Base-by-base conservation (phyloP, 2,797 vertebrate species). In the Melanotaenia boesemani region DNA sequence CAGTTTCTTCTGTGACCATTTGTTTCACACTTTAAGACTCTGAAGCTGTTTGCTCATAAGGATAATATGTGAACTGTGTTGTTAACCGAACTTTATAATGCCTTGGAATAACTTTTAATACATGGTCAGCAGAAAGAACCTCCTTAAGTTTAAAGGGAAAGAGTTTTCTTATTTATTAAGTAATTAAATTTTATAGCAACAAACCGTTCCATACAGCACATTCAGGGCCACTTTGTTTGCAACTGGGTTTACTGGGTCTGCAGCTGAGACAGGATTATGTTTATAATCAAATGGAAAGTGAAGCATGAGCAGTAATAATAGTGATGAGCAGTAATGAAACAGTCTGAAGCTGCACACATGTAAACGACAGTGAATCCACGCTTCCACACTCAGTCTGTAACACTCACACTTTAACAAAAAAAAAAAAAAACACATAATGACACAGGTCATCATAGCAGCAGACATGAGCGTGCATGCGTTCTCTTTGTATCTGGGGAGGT, bases 371-470 rank as follows among this genome's bases (percentile, higher is more conserved):
- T 30, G 15, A 8, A 30, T 30, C n/a, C 0, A 0, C 16, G 34
- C 28, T 26, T 12, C 41, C 16, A 62, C 50, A 55, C 50, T 59
- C 18, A 22, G 62, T 59, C 32, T 39, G 73, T 63, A 57, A 52
- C 65, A 39, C 65, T 16, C 24, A 20, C 8, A 32, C 64, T 81
- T 63, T 39, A 48, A 79, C 70, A 55, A 72, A 86, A 81, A 30
- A 30, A 30, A 28, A 28, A 30, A 30, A 72, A 58, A 82, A 66
- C 72, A 65, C 61, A 26, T 20, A 37, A 60, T 66, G 84, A 86
- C 78, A 61, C 63, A 73, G 48, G 44, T 66, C 65, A 77, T 81
- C 74, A 77, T 16, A 24, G 22, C 10, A 41, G 37, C 63, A 37
- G 63, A 70, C 63, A 55, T 59, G 63, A 63, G 70, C 24, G n/a